Evolutionary conservation across 2,888 invertebrate genomes (phyloP).

Genomic region (Argynnis bischoffii): DNA sequence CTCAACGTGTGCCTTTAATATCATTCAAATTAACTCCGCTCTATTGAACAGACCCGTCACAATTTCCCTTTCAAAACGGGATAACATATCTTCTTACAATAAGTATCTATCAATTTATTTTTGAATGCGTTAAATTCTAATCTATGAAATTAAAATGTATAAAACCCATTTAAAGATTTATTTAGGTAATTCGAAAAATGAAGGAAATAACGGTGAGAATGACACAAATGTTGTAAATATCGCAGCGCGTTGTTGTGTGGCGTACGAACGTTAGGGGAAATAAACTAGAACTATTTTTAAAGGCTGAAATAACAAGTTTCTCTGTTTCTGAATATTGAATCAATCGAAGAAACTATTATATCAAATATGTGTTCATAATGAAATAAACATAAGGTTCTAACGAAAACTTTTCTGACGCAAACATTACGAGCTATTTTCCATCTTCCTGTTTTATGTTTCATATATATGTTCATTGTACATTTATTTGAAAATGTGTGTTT

Average conservation of each 20-base stretch:
- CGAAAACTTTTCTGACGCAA: too few species aligned
- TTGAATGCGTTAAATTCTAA: slow-evolving; percentile 2
- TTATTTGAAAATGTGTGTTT: slow-evolving; percentile 5
- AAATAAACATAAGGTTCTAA: too few species aligned
- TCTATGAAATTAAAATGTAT: too few species aligned
- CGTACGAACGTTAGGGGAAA: slow-evolving; percentile 3
- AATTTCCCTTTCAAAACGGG: slow-evolving; percentile 23
- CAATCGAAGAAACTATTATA: too few species aligned
- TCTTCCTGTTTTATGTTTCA: too few species aligned
- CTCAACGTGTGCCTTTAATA: slow-evolving; percentile 36
- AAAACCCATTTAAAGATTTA: background rate
- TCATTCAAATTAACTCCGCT: slow-evolving; percentile 38
- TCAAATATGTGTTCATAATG: too few species aligned
- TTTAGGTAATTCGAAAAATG: background rate
- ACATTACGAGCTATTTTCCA: too few species aligned
- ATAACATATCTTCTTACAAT: slow-evolving; percentile 25
- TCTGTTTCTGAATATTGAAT: too few species aligned
- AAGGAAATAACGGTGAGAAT: background rate
- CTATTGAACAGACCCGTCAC: slow-evolving; percentile 24
- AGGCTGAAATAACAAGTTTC: background rate
- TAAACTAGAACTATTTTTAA: background rate
- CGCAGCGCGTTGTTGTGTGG: slow-evolving; percentile 7
- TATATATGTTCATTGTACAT: too few species aligned
- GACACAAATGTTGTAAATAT: slow-evolving; percentile 1
- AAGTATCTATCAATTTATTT: slow-evolving; percentile 20